Evolutionary conservation across 2,797 vertebrate genomes (phyloP).

Genomic region (Enteromius afrohamiltoni): DNA sequence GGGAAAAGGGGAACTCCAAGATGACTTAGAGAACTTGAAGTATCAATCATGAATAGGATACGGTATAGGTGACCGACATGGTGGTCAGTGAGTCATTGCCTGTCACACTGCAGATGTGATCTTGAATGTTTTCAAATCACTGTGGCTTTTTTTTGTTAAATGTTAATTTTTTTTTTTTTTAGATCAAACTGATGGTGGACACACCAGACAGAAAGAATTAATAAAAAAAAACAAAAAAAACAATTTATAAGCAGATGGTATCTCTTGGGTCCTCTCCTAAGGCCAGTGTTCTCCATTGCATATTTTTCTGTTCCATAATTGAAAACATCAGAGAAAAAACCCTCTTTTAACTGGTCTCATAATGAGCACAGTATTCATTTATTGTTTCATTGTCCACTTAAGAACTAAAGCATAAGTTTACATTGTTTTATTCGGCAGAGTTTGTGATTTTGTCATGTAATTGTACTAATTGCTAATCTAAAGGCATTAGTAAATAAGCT

Average conservation of each 20-base stretch:
- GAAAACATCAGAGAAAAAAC: slow-evolving; percentile 37
- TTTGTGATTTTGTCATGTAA: not conserved
- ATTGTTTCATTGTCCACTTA: slow-evolving; percentile 53
- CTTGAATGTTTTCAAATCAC: not conserved
- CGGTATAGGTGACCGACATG: slow-evolving; percentile 23
- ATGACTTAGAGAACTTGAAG: slow-evolving; percentile 12
- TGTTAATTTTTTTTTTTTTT: slow-evolving; percentile 5
- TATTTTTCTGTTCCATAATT: slow-evolving; percentile 36
- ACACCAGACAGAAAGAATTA: not conserved
- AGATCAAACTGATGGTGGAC: not conserved
- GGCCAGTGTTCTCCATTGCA: not conserved
- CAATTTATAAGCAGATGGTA: slow-evolving; percentile 16
- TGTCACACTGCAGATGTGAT: not conserved
- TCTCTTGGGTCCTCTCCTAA: slow-evolving; percentile 4
- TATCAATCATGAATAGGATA: slow-evolving; percentile 2
- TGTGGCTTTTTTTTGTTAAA: not conserved
- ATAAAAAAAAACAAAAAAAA: not conserved
- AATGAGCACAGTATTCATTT: slow-evolving; percentile 36
- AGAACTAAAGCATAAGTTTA: slow-evolving; percentile 52
- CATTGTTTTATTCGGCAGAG: not conserved
- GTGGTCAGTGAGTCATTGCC: slow-evolving; percentile 35
- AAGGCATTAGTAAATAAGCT: slow-evolving; percentile 68
- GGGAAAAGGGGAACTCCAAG: slow-evolving; percentile 48
- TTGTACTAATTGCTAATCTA: slow-evolving; percentile 64
- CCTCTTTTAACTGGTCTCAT: slow-evolving; percentile 8